Conservation (phyloP, 2,797 vertebrate genomes). For the Lindbergichthys nudifrons region DNA sequence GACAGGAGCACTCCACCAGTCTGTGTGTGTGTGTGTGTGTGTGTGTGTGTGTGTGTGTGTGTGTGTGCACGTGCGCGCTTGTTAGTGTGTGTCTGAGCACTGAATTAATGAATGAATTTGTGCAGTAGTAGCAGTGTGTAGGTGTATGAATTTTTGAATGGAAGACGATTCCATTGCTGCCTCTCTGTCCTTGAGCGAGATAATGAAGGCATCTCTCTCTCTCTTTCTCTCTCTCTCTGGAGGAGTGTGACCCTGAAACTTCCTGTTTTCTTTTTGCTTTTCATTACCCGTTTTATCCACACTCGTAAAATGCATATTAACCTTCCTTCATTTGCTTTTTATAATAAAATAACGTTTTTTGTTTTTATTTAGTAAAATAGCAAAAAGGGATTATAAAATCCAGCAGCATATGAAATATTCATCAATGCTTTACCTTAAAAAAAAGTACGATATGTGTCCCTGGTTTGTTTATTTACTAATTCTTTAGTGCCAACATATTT, state of each 20-base stretch:
- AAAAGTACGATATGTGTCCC: background rate
- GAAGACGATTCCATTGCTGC: slow-evolving; percentile 50
- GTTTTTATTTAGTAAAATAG: background rate
- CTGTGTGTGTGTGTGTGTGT: background rate
- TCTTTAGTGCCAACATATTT: too few relatives aligned
- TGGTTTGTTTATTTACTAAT: too few relatives aligned
- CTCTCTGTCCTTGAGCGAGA: slow-evolving; percentile 69
- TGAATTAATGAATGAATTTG: slow-evolving; percentile 63
- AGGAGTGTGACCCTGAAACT: slow-evolving; percentile 38
- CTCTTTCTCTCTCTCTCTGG: slow-evolving; percentile 22
- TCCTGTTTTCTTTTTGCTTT: slow-evolving; percentile 35
- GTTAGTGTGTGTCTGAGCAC: background rate
- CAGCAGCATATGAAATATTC: background rate
- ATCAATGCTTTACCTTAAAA: background rate
- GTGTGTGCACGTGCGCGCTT: background rate
- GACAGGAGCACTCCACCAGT: too few relatives aligned
- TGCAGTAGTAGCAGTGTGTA: slow-evolving; percentile 47
- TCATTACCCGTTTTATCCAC: slow-evolving; percentile 13
- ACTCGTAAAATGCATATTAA: background rate
- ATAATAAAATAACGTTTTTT: too few relatives aligned
- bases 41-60: background rate
- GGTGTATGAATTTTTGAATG: slow-evolving; percentile 50
- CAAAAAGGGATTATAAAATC: background rate
- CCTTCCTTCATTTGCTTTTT: too few relatives aligned
- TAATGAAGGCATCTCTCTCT: slow-evolving; percentile 60